Conservation (phyloP, 2,888 invertebrate species). For the Drosophila ustulata region DNA sequence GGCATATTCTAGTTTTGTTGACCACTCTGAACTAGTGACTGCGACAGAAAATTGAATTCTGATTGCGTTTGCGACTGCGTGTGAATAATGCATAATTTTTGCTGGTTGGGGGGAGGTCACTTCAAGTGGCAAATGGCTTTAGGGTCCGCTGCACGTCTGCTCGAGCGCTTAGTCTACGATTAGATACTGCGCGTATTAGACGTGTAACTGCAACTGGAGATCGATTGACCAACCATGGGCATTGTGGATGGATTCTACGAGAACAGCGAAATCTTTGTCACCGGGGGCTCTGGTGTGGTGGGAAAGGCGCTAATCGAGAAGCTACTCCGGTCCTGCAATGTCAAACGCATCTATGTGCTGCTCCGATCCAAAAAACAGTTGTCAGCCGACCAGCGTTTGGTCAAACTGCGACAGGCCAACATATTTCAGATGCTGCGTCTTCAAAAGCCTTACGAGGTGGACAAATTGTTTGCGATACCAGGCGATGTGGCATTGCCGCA, state of each 20-base stretch:
- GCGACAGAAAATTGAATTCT: neutral
- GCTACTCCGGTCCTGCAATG: slow-evolving; percentile 91
- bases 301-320: slow-evolving; percentile 96
- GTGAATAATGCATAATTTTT: neutral
- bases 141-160: neutral
- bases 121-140: neutral
- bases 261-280: slow-evolving; percentile 90
- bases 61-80: neutral
- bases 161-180: neutral
- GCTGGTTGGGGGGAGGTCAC: neutral
- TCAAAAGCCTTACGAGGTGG: slow-evolving; percentile 67
- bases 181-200: neutral
- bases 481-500: slow-evolving; percentile 71
- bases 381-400: slow-evolving; percentile 88
- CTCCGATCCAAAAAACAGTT: slow-evolving; percentile 90
- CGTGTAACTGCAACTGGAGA: neutral
- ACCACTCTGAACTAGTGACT: slow-evolving; percentile 12
- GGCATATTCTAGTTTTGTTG: slow-evolving; percentile 39
- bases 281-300: slow-evolving; percentile 93
- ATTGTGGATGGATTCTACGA: slow-evolving; percentile 86
- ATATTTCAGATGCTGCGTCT: slow-evolving; percentile 73
- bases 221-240: slow-evolving; percentile 1
- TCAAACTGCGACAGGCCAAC: slow-evolving; percentile 85
- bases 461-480: slow-evolving; percentile 74
- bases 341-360: slow-evolving; percentile 91